Evolutionary conservation across 2,888 invertebrate species (phyloP).

Genomic region (Byasa hedistus): DNA sequence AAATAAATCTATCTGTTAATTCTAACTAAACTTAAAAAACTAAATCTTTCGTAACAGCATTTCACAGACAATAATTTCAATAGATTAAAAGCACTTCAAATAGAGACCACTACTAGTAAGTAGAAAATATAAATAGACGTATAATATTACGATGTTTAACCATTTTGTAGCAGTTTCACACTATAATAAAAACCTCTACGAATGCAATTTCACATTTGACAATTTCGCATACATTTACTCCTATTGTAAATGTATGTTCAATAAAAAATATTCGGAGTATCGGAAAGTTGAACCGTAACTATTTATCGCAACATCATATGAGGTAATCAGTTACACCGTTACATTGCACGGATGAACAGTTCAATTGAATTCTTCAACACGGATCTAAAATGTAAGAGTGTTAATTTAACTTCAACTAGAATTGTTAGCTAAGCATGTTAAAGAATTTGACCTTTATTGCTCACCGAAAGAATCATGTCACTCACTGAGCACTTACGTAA

Average conservation of each 20-base stretch:
- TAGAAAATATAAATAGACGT: too few species aligned
- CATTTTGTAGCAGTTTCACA: too few species aligned
- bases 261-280: constrained; percentile 21
- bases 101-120: too few species aligned
- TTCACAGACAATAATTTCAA: too few species aligned
- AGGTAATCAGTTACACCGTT: constrained; percentile 20
- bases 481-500: constrained; percentile 63
- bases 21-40: background rate
- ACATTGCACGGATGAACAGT: constrained; percentile 22
- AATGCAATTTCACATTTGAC: too few species aligned
- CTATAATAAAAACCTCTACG: too few species aligned
- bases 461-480: constrained; percentile 46
- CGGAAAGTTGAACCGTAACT: constrained; percentile 7
- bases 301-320: constrained; percentile 22
- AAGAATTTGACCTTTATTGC: constrained; percentile 49
- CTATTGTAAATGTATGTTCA: background rate
- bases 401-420: constrained; percentile 21
- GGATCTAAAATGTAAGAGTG: constrained; percentile 24
- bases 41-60: too few species aligned
- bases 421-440: constrained; percentile 36
- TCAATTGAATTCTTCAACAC: constrained; percentile 14
- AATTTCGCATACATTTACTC: too few species aligned
- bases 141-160: too few species aligned
- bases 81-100: too few species aligned
- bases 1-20: too few species aligned